Evolutionary conservation across 37 sponge, comb jelly and placozoan genomes (phyloP), one percentile per base, ranked within the genome.

Genomic region (Geodia barretti): DNA sequence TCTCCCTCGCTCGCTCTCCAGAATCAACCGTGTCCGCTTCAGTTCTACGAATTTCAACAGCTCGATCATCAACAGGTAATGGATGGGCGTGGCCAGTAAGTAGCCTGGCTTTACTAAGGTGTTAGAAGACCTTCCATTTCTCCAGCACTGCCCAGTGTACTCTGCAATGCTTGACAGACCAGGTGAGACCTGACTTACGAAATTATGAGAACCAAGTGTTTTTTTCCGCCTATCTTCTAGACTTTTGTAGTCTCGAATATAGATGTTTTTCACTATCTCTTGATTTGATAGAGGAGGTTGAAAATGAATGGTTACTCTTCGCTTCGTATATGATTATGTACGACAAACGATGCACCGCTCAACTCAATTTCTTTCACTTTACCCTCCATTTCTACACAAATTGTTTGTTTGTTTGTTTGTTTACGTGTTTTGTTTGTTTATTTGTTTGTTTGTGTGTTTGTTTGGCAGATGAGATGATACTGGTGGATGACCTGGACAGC

Each of bases 11-110:
- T 47, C 14, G 14, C 54, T 47, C 54, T 47, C 4, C 62, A 89
- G 89, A 69, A 83, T 63, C 80, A 79, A 79, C 84, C 89, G 0
- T 89, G 89, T 64, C 89, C 89, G 0, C 79, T 89, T 21, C 89
- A 89, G 33, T 89, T 75, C 79, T 79, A 89, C 43, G 75, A 79
- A 54, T 89, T 89, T 60, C 77, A 59, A 28, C 89, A 78, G n/a
- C 70, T 89, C 37, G 79, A 89, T 62, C 83, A 81, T 29, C 68
- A 59, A 62, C 33, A 66, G 54, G 89, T 88, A 39, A n/a, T n/a
- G n/a, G 14, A 14, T 47, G 54, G 21, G 61, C 24, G 31, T 68
- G 40, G 47, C 38, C 42, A 72, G 5, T n/a, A 35, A n/a, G 9
- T 11, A 11, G 38, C 31, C 39, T 26, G 61, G 4, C 32, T 31